Conservation (phyloP, 2,888 invertebrate genomes). For the Rutpela maculata region DNA sequence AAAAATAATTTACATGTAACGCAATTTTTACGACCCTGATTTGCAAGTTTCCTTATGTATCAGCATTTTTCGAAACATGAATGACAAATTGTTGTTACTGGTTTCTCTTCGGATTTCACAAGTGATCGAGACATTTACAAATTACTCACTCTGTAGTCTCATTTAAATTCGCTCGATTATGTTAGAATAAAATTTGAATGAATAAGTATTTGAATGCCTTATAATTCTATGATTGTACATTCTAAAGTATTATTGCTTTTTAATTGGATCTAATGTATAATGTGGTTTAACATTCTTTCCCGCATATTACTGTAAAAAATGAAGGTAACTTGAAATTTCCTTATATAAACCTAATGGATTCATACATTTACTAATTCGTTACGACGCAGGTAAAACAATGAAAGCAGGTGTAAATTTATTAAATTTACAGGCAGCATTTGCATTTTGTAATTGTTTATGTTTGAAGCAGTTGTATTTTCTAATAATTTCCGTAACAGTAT, state of each 20-base stretch:
- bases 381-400: background rate
- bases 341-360: background rate
- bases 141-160: constrained; percentile 24
- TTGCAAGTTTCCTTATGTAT: background rate
- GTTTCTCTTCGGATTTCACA: constrained; percentile 1
- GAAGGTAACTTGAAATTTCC: background rate
- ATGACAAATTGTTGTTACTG: background rate
- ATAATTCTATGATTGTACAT: constrained; percentile 24
- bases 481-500: too few relatives aligned
- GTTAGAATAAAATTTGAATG: constrained; percentile 24
- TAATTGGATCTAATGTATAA: constrained; percentile 23
- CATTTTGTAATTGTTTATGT: background rate
- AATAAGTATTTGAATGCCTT: constrained; percentile 17
- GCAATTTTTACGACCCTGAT: background rate
- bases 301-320: background rate
- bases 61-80: background rate
- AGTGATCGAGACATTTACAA: constrained; percentile 4
- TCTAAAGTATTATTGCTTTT: constrained; percentile 27
- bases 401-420: background rate
- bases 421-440: background rate
- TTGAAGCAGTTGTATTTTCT: background rate
- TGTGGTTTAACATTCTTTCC: constrained; percentile 19
- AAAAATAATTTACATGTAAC: background rate
- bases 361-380: background rate
- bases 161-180: constrained; percentile 25